These are phyloP conservation scores for Pantelozetes paolii DNA, from an alignment of 2,888 invertebrate species.

Conservation along the genomic window DNA sequence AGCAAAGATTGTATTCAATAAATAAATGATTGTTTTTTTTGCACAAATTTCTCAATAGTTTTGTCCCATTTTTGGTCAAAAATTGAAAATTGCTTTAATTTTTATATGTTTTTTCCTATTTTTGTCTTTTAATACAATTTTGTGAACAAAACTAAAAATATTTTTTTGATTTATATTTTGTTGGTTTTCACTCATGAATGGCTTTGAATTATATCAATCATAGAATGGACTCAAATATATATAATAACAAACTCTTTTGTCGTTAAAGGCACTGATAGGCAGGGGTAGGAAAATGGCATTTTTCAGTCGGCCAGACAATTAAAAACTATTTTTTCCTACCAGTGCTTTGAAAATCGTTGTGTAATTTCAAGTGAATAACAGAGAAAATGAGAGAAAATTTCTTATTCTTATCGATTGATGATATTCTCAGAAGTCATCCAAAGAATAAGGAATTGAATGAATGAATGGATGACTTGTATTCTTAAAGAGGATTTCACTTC, in stretches of 20 bases:
- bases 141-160: too few relatives aligned
- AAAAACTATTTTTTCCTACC: not conserved
- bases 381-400: not conserved
- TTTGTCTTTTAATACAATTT: too few relatives aligned
- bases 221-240: not conserved
- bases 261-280: too few relatives aligned
- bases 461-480: not conserved
- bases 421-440: not conserved
- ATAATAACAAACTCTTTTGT: not conserved
- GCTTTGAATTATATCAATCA: not conserved
- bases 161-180: not conserved
- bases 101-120: not conserved
- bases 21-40: too few relatives aligned
- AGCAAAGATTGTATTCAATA: too few relatives aligned
- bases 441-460: not conserved
- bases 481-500: conserved; percentile 11
- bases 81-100: conserved; percentile 11
- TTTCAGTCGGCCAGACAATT: not conserved
- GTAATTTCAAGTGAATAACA: not conserved
- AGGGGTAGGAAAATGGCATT: not conserved
- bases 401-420: not conserved
- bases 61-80: not conserved
- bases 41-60: too few relatives aligned
- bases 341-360: too few relatives aligned
- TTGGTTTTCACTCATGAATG: conserved; percentile 21